Evolutionary conservation across 2,888 invertebrate species (phyloP), one percentile per base, ranked within the genome.

Genomic region (Philopedon plagiatum): DNA sequence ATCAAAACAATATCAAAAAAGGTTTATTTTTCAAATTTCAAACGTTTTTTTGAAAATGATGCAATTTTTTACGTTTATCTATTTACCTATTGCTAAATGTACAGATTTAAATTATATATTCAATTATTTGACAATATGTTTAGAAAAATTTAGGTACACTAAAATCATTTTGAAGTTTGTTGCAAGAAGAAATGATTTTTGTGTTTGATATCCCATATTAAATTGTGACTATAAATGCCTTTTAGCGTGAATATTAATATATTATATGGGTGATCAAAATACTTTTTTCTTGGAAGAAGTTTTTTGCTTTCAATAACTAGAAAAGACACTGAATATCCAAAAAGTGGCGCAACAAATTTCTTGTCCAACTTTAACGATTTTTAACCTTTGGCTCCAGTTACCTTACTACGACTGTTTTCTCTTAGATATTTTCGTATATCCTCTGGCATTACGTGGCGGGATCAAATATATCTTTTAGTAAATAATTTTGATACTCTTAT

Each of bases 91-190:
- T 76, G 75, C 76, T 77, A 69, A 74, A 73, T 71, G 63, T 76
- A 73, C 73, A 78, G 76, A 65, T 77, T 78, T 77, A 74, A 76
- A 76, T 78, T 80, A 77, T 79, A 79, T 82, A 84, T 86, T 86
- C 83, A 83, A 85, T 85, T 85, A 73, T 85, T 85, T 84, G 86
- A 86, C 85, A 86, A 86, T 86, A 86, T 85, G 81, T 85, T 84
- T 83, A 78, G 80, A 81, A 75, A 78, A 76, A 67, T 75, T n/a
- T n/a, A n/a, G n/a, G n/a, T 67, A 74, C 74, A 76, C 76, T 71
- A 73, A 76, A 77, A 72, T 73, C 62, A 70, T 78, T 76, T 76
- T 76, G 68, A 23, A 18, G 60, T 57, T 62, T 41, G 15, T 54
- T 11, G 13, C 13, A 15, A 54, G 51, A 69, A 49, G 70, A 76